Base-by-base conservation (phyloP, 2,888 invertebrate genomes). In the Apamea monoglypha region DNA sequence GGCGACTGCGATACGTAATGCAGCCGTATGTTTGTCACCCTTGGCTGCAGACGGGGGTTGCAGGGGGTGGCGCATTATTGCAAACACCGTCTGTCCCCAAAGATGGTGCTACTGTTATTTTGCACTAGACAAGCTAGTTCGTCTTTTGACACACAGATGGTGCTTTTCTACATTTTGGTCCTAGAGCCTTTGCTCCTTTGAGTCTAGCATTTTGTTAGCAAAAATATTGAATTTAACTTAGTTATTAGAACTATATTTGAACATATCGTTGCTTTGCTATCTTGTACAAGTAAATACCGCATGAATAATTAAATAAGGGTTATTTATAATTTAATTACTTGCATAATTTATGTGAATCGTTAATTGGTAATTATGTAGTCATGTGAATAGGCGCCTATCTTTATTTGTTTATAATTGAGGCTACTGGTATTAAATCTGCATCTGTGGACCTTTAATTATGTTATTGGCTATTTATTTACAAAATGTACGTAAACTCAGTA, bases 61-160 rank as follows among this genome's bases (percentile, higher is more conserved):
- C 94, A 92, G 89, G 89, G 94, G 95, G 95, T 92, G 94, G 93
- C 93, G 93, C 93, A 94, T 94, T 94, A 92, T 94, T 94, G 95
- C 94, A 94, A 95, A 94, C 92, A 91, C 93, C 88, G 90, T 88
- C 92, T 91, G 90, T 89, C 92, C 93, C 93, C 91, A 93, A 93
- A 96, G 96, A 96, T 96, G 96, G 96, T 94, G 96, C 95, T 95
- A 96, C 96, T 95, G 96, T 94, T 94, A 94, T 95, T 95, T 94
- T 92, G 92, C 92, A 92, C 92, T 91, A 90, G 90, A 92, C 92
- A 85, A 94, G 90, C 90, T 93, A 96, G 96, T 97, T 95, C 94
- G 71, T 84, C 91, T 96, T 95, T 95, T 95, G 94, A 91, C 91
- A 91, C 88, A 92, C 92, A 96, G 96, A 95, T 95, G 96, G 96